Conservation (phyloP, 2,113 vertebrate genomes). For the Willisornis vidua region DNA sequence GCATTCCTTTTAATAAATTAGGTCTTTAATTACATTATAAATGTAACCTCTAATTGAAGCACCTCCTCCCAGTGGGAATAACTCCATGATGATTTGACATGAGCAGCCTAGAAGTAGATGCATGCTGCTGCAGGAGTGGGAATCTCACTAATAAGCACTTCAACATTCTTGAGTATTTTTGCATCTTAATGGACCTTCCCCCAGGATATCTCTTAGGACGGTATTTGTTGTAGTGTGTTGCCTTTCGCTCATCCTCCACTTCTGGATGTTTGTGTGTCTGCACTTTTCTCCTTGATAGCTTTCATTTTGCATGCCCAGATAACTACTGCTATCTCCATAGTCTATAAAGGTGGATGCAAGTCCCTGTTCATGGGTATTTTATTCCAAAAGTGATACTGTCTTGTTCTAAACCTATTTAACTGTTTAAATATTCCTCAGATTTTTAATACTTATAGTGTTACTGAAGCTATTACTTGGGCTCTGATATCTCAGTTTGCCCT, state of each 20-base stretch:
- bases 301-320: neutral
- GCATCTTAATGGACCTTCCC: neutral
- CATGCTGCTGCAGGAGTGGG: constrained; percentile 7
- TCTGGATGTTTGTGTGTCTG: neutral
- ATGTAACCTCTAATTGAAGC: constrained; percentile 60
- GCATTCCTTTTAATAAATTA: constrained; percentile 54
- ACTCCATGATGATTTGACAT: neutral
- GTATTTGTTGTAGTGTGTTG: neutral
- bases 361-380: neutral
- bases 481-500: neutral
- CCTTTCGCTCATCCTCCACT: neutral
- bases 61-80: constrained; percentile 13
- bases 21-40: constrained; percentile 62
- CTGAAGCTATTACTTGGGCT: neutral
- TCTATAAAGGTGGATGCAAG: neutral
- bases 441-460: neutral
- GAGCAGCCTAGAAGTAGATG: neutral
- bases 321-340: neutral
- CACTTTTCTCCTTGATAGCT: neutral
- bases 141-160: constrained; percentile 28
- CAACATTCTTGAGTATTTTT: constrained; percentile 1
- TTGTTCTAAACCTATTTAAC: neutral
- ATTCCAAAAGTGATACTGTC: neutral
- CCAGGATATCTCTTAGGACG: neutral
- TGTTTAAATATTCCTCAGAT: neutral